A percentile compares a stretch with the other conserved stretches of the same genome.
phyloP scores from a whole-genome alignment of 2,113 vertebrate species.

The Dinomys branickii region DNA sequence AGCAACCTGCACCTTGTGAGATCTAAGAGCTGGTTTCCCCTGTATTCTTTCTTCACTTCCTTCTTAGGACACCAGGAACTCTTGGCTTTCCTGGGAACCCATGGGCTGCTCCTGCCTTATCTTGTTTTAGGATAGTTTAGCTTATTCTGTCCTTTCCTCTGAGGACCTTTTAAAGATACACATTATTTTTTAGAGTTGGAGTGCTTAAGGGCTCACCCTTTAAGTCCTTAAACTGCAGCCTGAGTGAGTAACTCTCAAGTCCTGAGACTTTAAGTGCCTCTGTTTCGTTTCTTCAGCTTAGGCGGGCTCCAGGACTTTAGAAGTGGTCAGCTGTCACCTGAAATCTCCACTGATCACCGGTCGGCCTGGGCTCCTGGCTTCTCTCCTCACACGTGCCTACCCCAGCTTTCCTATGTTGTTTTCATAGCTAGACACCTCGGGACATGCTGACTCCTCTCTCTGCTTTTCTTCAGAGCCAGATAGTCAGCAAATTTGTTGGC shows the following conservation, averaged over 20 bases:
- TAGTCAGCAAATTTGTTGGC: background rate
- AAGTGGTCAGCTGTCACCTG: no score
- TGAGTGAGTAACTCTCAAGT: background rate
- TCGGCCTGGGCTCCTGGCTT: background rate
- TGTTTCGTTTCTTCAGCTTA: background rate
- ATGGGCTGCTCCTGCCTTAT: background rate
- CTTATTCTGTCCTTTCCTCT: background rate
- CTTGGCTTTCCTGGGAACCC: background rate
- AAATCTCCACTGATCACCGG: background rate
- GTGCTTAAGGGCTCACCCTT: background rate
- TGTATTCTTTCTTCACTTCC: background rate
- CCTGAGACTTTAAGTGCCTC: background rate
- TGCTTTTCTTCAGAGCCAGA: background rate
- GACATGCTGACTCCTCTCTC: no score
- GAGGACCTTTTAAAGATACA: no score
- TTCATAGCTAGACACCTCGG: background rate
- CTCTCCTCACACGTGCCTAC: background rate
- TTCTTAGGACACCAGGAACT: no score
- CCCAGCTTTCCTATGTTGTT: fast-evolving
- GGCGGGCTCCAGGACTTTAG: background rate
- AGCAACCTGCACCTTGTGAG: background rate
- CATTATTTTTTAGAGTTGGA: background rate
- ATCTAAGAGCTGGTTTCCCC: background rate
- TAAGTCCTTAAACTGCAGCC: background rate
- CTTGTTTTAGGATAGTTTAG: background rate